Evolutionary conservation across 1,140 invertebrate genomes (phyloP).

Genomic region (Lordiphosa collinella): DNA sequence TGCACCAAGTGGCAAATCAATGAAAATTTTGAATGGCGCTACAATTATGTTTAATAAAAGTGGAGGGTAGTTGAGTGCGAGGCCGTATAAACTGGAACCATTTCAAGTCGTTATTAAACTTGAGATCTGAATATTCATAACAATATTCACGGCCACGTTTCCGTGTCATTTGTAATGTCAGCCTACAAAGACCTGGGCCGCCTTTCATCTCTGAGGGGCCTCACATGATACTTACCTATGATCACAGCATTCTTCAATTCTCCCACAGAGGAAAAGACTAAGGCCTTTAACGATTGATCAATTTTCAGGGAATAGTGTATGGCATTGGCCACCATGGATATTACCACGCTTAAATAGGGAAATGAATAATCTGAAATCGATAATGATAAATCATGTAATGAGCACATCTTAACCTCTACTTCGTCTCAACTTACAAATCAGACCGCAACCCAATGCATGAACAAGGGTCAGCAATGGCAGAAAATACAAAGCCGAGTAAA

Average conservation of each 20-base stretch:
- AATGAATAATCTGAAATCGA: slow-evolving; percentile 89
- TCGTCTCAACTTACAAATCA: slow-evolving; percentile 83
- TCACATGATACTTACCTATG: slow-evolving; percentile 82
- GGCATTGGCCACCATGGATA: slow-evolving; percentile 95
- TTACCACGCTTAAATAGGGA: slow-evolving; percentile 95
- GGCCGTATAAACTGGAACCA: too few species aligned
- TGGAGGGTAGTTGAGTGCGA: too few species aligned
- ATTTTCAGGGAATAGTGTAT: slow-evolving; percentile 94
- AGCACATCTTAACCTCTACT: neutral
- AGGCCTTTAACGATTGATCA: slow-evolving; percentile 89
- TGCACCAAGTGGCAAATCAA: too few species aligned
- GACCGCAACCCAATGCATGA: slow-evolving; percentile 93
- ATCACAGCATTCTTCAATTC: slow-evolving; percentile 92
- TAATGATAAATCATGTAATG: too few species aligned
- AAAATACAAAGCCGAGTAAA: slow-evolving; percentile 96
- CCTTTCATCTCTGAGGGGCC: too few species aligned
- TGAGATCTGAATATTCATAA: too few species aligned
- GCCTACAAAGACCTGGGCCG: too few species aligned
- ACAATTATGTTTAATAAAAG: too few species aligned
- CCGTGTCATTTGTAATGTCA: too few species aligned
- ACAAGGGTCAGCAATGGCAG: slow-evolving; percentile 92
- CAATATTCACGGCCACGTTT: too few species aligned
- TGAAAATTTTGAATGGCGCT: too few species aligned
- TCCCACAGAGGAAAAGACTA: slow-evolving; percentile 89
- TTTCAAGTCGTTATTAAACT: too few species aligned